A percentile compares a stretch with the other conserved stretches of the same genome.
Evolutionary conservation across 2,888 invertebrate species (phyloP).

Genomic region (Troides oblongomaculatus): DNA sequence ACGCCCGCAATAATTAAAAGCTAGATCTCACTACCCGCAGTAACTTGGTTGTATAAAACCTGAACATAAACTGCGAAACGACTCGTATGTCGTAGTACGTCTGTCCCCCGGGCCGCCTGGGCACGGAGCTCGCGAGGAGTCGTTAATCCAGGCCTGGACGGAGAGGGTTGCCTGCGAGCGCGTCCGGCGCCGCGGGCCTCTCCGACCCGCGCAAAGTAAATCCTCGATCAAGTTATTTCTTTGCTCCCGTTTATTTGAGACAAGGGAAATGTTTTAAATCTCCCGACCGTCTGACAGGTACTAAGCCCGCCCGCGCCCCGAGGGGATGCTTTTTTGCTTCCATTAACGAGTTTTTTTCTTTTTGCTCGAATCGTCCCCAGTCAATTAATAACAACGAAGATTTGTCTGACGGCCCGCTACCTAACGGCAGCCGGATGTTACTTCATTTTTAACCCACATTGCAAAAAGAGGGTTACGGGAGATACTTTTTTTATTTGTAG

Average conservation of each 20-base stretch:
- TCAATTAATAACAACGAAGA: background rate
- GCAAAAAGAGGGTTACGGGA: too few species aligned
- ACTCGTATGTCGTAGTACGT: too few species aligned
- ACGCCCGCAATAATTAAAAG: too few species aligned
- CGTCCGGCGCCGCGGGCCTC: background rate
- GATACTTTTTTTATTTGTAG: too few species aligned
- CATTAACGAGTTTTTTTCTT: background rate
- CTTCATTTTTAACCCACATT: too few species aligned
- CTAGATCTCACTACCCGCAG: too few species aligned
- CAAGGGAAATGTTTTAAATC: constrained; percentile 2
- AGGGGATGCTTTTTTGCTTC: constrained; percentile 1
- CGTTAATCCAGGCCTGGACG: background rate
- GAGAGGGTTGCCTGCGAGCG: background rate
- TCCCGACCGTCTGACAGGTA: too few species aligned
- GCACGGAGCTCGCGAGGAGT: too few species aligned
- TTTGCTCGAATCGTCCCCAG: background rate
- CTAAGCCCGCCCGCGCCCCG: background rate
- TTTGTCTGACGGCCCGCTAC: background rate
- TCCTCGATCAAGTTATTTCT: constrained; percentile 1
- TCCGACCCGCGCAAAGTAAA: background rate
- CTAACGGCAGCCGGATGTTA: too few species aligned
- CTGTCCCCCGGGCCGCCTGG: too few species aligned
- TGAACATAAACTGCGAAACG: too few species aligned
- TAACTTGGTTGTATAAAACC: too few species aligned
- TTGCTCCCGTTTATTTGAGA: background rate